Evolutionary conservation across 2,797 vertebrate genomes (phyloP).

Genomic region (Lateolabrax maculatus): DNA sequence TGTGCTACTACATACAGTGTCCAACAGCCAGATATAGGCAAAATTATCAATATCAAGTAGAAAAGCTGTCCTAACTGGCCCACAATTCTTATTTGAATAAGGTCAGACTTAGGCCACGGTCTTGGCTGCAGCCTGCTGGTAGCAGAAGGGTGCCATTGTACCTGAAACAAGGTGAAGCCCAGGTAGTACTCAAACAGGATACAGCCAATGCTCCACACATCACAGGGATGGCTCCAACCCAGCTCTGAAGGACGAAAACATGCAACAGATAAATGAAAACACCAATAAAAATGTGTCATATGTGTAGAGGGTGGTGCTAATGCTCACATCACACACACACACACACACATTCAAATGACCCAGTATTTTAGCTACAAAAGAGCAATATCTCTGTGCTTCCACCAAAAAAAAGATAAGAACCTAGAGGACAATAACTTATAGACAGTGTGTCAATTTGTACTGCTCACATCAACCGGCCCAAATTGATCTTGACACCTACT

Average conservation of each 20-base stretch:
- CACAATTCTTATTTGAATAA: background rate
- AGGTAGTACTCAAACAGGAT: conserved; percentile 99
- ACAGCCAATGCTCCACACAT: conserved; percentile 98
- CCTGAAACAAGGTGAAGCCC: conserved; percentile 99
- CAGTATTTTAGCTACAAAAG: background rate
- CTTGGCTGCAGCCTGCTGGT: no score
- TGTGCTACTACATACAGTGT: background rate
- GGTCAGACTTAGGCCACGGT: background rate
- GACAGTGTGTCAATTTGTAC: background rate
- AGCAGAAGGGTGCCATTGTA: conserved; percentile 61
- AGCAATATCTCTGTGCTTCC: no score
- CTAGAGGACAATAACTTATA: background rate
- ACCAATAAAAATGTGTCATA: background rate
- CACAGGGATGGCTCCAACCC: conserved; percentile 98
- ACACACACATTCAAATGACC: background rate
- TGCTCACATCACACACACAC: background rate
- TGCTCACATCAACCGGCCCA: background rate
- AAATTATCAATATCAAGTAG: background rate
- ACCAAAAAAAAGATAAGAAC: background rate
- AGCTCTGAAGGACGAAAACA: conserved; percentile 85
- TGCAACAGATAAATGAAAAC: background rate
- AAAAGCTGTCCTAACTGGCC: background rate
- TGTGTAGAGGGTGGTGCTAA: background rate
- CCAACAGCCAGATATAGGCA: background rate
- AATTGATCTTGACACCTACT: background rate